Conservation (phyloP, 2,888 invertebrate genomes). For the Microctonus brassicae region DNA sequence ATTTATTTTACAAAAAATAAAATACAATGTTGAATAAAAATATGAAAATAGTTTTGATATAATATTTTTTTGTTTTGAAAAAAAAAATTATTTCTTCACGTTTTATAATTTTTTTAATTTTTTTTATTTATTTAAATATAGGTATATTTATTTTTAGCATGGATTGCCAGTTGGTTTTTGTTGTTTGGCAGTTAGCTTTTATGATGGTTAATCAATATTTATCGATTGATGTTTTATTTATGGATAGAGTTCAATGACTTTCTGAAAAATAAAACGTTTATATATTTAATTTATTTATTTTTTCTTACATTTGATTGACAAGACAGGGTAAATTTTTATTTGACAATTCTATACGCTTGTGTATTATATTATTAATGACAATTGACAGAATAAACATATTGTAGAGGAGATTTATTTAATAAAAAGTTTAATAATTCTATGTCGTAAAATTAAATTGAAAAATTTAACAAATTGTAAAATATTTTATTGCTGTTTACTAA, state of each 20-base stretch:
- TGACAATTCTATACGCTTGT: too few relatives aligned
- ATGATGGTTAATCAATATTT: conserved; percentile 42
- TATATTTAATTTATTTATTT: neutral
- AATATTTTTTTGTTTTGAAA: neutral
- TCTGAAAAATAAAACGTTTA: neutral
- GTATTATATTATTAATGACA: neutral
- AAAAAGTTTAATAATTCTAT: too few relatives aligned
- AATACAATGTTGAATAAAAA: too few relatives aligned
- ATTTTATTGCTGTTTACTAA: neutral
- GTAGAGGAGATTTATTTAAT: neutral
- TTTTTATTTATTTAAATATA: too few relatives aligned
- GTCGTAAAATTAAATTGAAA: neutral
- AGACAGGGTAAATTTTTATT: too few relatives aligned
- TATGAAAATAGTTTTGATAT: neutral
- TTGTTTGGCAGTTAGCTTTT: neutral
- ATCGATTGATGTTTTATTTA: conserved; percentile 47
- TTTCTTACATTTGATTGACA: neutral
- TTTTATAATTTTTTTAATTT: neutral
- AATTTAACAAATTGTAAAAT: neutral
- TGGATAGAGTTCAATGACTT: conserved; percentile 47
- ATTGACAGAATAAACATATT: neutral
- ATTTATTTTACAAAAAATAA: neutral
- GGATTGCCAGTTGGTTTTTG: neutral
- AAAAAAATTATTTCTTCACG: neutral
- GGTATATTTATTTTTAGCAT: neutral